phyloP scores from a whole-genome alignment of 2,888 invertebrate species.

The Diachrysia chrysitis region DNA sequence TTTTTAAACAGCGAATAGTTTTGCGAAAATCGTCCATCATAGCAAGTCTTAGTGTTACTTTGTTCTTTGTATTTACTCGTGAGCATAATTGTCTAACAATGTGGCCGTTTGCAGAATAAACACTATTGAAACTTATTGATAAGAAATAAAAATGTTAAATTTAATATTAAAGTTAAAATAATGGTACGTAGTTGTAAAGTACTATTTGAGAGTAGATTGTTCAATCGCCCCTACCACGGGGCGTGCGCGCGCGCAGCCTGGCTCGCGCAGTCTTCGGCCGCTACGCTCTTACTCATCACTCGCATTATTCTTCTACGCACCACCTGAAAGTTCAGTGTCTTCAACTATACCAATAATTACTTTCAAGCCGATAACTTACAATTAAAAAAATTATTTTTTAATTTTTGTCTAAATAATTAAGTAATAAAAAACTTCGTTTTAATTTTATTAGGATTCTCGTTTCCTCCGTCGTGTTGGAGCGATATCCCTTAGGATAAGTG shows the following conservation, averaged over 20 bases:
- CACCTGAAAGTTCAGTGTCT: constrained; percentile 69
- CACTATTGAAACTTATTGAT: not conserved
- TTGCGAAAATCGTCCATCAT: constrained; percentile 5
- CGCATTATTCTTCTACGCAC: constrained; percentile 65
- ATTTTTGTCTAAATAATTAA: constrained; percentile 2
- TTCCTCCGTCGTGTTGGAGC: constrained; percentile 48
- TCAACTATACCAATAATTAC: constrained; percentile 37
- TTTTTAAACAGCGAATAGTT: constrained; percentile 15
- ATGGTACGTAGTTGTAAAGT: constrained; percentile 24
- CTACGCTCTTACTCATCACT: constrained; percentile 69
- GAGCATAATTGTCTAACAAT: not conserved
- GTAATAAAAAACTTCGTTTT: constrained; percentile 32
- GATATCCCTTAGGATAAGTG: constrained; percentile 60
- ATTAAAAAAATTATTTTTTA: constrained; percentile 12
- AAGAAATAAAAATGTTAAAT: not conserved
- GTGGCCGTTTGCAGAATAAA: not conserved
- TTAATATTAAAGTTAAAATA: constrained; percentile 21
- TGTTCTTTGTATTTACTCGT: not conserved
- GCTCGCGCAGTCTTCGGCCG: constrained; percentile 51
- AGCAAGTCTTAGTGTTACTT: constrained; percentile 1
- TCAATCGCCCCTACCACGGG: constrained; percentile 70
- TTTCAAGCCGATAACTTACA: constrained; percentile 15
- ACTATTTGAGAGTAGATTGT: constrained; percentile 64
- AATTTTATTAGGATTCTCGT: constrained; percentile 59
- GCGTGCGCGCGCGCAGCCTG: constrained; percentile 47